Base-by-base conservation (phyloP, 2,888 invertebrate genomes). In the Amiota mariae region DNA sequence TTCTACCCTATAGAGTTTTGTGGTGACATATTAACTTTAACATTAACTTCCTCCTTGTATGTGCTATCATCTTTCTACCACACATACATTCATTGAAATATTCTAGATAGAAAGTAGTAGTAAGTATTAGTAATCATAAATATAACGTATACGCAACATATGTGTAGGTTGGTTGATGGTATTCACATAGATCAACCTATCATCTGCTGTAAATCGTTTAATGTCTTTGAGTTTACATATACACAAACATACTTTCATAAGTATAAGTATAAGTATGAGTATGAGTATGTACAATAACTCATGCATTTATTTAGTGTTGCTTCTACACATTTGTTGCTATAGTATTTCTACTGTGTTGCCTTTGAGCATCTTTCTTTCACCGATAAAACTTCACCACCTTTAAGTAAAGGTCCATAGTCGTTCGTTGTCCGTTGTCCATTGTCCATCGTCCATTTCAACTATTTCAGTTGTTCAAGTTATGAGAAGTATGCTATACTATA, bases 1-100 rank as follows among this genome's bases (percentile, higher is more conserved):
- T 78, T 78, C 78, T 77, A 70, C 70, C 73, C n/a, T 54, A 4
- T n/a, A 54, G 54, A 54, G 54, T n/a, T 12, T 54, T 54, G 54
- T 12, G 54, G 13, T 12, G 54, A n/a, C 54, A 6, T 36, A 36
- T 36, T 6, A 36, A 36, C 36, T 36, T 36, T 36, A 36, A 6
- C 36, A 36, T 24, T 24, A 24, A 24, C 24, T 24, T 24, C n/a
- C n/a, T 1, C 24, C 3, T 1, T 3, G 1, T 24, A 3, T 3
- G 3, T 36, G 36, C 36, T 36, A 36, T 36, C 36, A 36, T 36
- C 36, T 36, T 36, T 36, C 36, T 1, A 36, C n/a, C n/a, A n/a
- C n/a, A n/a, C n/a, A 2, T 36, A 36, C 36, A 36, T 36, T 4
- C 6, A 36, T 1, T 24, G 24, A 36, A 36, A 36, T 36, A 36